Evolutionary conservation across 2,113 vertebrate genomes (phyloP).

Genomic region (Macquaria australasica): DNA sequence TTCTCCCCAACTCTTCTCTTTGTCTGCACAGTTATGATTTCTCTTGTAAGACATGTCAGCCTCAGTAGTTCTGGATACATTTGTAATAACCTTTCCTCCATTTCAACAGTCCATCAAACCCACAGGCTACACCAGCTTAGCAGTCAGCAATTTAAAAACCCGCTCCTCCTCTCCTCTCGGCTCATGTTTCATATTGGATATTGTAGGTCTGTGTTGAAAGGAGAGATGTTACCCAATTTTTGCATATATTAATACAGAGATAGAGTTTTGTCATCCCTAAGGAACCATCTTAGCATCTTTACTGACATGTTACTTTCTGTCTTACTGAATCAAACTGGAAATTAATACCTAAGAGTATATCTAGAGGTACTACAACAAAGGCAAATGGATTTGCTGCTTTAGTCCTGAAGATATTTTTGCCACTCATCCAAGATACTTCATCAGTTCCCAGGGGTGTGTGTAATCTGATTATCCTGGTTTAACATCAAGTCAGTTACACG

Average conservation of each 20-base stretch:
- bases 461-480: constrained; percentile 57
- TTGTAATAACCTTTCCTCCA: constrained; percentile 56
- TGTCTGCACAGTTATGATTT: constrained; percentile 40
- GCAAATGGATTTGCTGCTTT: constrained; percentile 8
- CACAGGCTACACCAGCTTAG: constrained; percentile 28
- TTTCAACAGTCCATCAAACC: constrained; percentile 59
- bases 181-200: constrained; percentile 29
- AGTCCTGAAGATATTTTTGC: constrained; percentile 31
- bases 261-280: not conserved
- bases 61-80: constrained; percentile 35
- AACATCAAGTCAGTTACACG: constrained; percentile 30
- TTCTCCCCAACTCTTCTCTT: not conserved
- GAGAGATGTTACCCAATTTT: constrained; percentile 15
- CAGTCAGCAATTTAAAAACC: constrained; percentile 41
- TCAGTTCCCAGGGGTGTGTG: constrained; percentile 20
- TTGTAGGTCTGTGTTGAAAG: not conserved
- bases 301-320: constrained; percentile 1
- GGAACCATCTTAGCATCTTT: not conserved
- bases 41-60: constrained; percentile 39
- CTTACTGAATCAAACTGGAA: not conserved
- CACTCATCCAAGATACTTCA: not conserved
- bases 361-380: constrained; percentile 16
- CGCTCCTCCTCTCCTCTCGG: constrained; percentile 8
- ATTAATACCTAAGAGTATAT: constrained; percentile 4
- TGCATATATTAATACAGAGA: constrained; percentile 19